Base-by-base conservation (phyloP, 2,113 vertebrate genomes). In the Neodontobutis hainanensis region DNA sequence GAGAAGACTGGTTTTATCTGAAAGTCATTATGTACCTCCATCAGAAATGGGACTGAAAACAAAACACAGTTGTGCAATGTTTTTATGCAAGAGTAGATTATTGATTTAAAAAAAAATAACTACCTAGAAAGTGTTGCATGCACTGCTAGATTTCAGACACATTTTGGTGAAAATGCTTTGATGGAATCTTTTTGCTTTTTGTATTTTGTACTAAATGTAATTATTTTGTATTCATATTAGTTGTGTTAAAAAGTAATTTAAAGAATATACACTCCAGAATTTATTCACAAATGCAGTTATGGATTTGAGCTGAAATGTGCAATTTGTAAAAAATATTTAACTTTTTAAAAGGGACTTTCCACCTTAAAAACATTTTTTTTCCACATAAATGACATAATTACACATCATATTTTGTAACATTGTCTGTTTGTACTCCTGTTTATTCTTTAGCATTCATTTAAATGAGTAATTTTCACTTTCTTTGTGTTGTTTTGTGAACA, bases 221-320 rank as follows among this genome's bases (percentile, higher is more conserved):
- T 85, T 67, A 67, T 84, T 80, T 78, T 80, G n/a, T 77, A 9
- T 55, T 82, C 19, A 66, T 35, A 57, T 48, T 35, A 61, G 43
- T 16, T 57, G 34, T 70, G 47, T 64, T 58, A 42, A n/a, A 52
- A 8, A 44, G 46, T 61, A 9, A 74, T 83, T 67, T 42, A 58
- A 69, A 63, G 36, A 5, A 64, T 38, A 68, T 8, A 65, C 85
- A 87, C 87, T 87, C 89, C 89, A 82, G 19, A 8, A 61, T 53
- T 76, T 68, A 73, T 62, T 19, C 64, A 66, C 3, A 46, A 14
- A 35, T 40, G 40, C 32, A 43, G 11, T 46, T 50, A 34, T 60
- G 66, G 11, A 16, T 36, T 61, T 72, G 5, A n/a, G 78, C 38
- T 52, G 63, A 66, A 70, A 66, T 64, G 64, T 74, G 76, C 49